Evolutionary conservation across 1,140 invertebrate genomes (phyloP).

Genomic region (Lucilia cuprina): DNA sequence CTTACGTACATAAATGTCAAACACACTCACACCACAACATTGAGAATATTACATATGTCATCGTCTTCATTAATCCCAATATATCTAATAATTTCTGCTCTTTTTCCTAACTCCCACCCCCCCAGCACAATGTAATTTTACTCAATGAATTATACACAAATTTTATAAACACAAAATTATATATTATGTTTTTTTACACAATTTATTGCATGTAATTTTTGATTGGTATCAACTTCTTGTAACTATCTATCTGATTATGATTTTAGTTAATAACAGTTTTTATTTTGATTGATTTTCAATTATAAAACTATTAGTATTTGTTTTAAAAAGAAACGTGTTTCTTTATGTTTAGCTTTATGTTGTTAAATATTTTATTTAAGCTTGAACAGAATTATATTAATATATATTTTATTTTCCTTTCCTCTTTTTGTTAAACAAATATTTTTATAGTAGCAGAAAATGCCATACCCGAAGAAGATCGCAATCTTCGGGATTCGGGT

Average conservation of each 20-base stretch:
- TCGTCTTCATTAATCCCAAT: not conserved
- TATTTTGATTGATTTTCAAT: not conserved
- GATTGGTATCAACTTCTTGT: not conserved
- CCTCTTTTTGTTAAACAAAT: not conserved
- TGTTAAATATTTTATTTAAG: not conserved
- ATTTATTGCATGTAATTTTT: not conserved
- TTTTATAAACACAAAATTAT: not conserved
- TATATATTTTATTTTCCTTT: not conserved
- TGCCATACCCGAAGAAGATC: constrained; percentile 60
- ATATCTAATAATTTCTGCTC: not conserved
- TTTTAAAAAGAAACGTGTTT: not conserved
- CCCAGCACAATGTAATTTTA: constrained; percentile 7
- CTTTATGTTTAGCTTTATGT: constrained; percentile 30
- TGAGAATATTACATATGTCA: constrained; percentile 21
- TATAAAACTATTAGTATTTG: not conserved
- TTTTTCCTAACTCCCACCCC: not conserved
- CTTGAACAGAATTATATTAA: not conserved
- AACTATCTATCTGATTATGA: not conserved
- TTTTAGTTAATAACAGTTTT: not conserved
- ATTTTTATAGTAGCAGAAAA: constrained; percentile 52
- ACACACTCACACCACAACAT: not conserved
- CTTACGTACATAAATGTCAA: no score
- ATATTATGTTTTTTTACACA: not conserved
- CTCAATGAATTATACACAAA: not conserved
- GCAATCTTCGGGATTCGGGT: constrained; percentile 58